Base-by-base conservation (phyloP, 1,140 invertebrate genomes). In the Whitmania pigra region DNA sequence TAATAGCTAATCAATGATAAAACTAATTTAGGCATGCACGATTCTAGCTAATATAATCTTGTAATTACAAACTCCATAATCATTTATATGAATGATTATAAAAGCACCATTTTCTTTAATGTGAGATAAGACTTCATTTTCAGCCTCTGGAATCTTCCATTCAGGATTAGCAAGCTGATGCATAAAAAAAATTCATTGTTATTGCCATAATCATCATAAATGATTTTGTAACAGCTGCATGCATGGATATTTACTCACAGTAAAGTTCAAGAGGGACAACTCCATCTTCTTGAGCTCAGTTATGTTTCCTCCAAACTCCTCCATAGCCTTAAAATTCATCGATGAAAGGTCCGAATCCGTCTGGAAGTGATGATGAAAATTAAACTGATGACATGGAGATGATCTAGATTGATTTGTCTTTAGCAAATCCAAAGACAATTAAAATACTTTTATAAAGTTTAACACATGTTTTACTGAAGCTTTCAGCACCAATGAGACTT, bases 141-240 rank as follows among this genome's bases (percentile, higher is more conserved):
- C 57, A 31, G 29, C 22, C 22, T 63, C 57, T 25, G 57, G 57
- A 63, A 63, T 20, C 57, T 63, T 63, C 57, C 57, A 63, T 7
- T 63, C 57, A 63, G 57, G 57, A 63, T 63, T 63, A 13, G 57
- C 29, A 25, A 63, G 29, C 57, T 63, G 31, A 36, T n/a, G n/a
- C 31, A 36, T 36, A 36, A 36, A 36, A 36, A 6, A 25, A n/a
- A 57, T 20, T 2, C 20, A n/a, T 63, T 31, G 20, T 31, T 63
- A 63, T 6, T 31, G 9, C 25, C 2, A 57, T 9, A 36, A 36
- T 9, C 54, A 3, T 25, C 54, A 2, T 9, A 5, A 25, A 57
- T 9, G 54, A 57, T 9, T 25, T 57, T 57, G 9, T 36, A 36
- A 36, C 31, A 6, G 6, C 2, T 36, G 31, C 31, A 6, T 36